phyloP scores from a whole-genome alignment of 2,797 vertebrate genomes.

The Macropus fuliginosus region DNA sequence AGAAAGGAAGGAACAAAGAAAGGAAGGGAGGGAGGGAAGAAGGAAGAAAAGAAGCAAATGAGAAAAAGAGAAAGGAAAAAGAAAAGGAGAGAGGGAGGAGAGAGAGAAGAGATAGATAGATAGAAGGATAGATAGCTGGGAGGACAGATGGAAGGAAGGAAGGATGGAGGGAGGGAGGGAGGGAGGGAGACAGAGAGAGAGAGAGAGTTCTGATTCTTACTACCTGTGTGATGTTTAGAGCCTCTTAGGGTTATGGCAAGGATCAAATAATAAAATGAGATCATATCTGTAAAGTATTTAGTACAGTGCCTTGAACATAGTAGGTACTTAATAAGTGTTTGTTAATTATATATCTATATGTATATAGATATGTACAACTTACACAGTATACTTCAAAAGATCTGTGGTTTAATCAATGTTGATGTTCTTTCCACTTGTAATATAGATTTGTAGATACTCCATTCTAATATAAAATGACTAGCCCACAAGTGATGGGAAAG shows the following conservation, averaged over 20 bases:
- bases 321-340: not conserved
- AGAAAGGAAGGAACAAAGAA: too few relatives aligned
- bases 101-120: too few relatives aligned
- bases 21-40: too few relatives aligned
- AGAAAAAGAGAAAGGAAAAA: too few relatives aligned
- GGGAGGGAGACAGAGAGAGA: too few relatives aligned
- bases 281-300: not conserved
- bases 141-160: too few relatives aligned
- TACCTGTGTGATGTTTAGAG: too few relatives aligned
- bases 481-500: not conserved
- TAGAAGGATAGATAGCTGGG: too few relatives aligned
- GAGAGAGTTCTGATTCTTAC: too few relatives aligned
- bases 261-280: not conserved
- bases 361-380: not conserved
- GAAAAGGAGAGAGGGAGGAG: rapidly evolving
- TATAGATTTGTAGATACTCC: not conserved
- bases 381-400: not conserved
- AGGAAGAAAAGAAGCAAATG: too few relatives aligned
- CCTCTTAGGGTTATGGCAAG: not conserved
- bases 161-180: too few relatives aligned
- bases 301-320: not conserved
- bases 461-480: not conserved
- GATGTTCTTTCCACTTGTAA: not conserved
- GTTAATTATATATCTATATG: not conserved
- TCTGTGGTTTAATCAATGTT: not conserved